Evolutionary conservation across 1,140 invertebrate genomes (phyloP).

Genomic region (Pantala flavescens): DNA sequence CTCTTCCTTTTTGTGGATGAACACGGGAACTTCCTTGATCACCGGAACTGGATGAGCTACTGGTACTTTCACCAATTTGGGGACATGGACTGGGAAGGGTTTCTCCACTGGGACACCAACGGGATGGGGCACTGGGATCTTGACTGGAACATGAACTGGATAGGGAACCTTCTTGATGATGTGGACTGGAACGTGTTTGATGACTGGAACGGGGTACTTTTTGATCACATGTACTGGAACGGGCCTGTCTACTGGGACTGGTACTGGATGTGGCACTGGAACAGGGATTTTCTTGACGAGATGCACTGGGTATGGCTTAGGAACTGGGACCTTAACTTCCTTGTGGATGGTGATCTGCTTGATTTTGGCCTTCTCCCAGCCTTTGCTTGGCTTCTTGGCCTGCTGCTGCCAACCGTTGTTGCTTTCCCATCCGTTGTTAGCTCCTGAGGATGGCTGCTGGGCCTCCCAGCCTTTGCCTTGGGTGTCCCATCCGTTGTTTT

Average conservation of each 20-base stretch:
- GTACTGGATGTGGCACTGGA: conserved; percentile 14
- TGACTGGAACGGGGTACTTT: conserved; percentile 11
- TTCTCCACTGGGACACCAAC: conserved; percentile 22
- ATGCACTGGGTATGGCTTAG: conserved; percentile 10
- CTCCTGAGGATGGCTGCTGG: not conserved
- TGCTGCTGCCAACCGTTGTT: not conserved
- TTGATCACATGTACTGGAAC: conserved; percentile 19
- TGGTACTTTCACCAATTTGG: conserved; percentile 20
- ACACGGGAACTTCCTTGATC: not conserved
- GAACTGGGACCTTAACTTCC: not conserved
- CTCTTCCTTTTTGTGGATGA: not conserved
- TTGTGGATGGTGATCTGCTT: conserved; percentile 26
- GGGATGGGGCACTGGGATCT: conserved; percentile 16
- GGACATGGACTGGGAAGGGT: conserved; percentile 13
- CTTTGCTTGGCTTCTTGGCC: not conserved
- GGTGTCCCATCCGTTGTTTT: not conserved
- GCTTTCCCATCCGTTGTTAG: not conserved
- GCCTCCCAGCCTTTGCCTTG: not conserved
- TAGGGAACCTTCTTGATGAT: conserved; percentile 22
- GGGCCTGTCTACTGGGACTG: not conserved
- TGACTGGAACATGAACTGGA: conserved; percentile 12
- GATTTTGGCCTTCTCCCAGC: not conserved
- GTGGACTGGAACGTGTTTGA: conserved; percentile 15
- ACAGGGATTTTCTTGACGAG: not conserved
- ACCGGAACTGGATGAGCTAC: conserved; percentile 2